phyloP scores from a whole-genome alignment of 2,888 invertebrate genomes.

The Myopa testacea region DNA sequence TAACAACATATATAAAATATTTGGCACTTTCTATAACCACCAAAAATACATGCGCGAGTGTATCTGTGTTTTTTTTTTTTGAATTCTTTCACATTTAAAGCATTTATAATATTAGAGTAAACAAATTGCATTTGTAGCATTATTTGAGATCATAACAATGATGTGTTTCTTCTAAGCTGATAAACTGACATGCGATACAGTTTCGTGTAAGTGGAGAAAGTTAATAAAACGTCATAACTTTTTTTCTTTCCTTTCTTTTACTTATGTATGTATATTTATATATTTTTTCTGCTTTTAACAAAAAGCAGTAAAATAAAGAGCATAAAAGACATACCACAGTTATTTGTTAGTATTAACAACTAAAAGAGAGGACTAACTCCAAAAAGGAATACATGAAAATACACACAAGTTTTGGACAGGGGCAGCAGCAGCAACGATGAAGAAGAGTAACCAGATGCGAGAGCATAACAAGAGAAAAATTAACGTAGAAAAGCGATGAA shows the following conservation, averaged over 20 bases:
- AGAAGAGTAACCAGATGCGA: background rate
- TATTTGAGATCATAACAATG: no score
- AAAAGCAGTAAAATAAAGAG: slow-evolving; percentile 3
- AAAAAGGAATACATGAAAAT: slow-evolving; percentile 8
- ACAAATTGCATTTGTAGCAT: no score
- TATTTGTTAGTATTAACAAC: slow-evolving; percentile 1
- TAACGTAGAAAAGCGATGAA: slow-evolving; percentile 7
- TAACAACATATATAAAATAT: no score
- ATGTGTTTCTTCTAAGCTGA: background rate
- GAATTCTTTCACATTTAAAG: no score
- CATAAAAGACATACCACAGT: slow-evolving; percentile 8
- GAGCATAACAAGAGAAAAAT: background rate
- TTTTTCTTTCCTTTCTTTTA: slow-evolving; percentile 1
- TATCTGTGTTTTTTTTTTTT: no score
- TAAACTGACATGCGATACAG: slow-evolving; percentile 10
- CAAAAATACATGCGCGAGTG: no score
- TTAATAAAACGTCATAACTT: slow-evolving; percentile 18
- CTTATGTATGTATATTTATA: background rate
- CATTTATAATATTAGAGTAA: no score
- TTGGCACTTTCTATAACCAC: no score
- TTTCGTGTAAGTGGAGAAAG: slow-evolving; percentile 34
- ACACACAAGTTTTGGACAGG: background rate
- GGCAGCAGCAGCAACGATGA: background rate
- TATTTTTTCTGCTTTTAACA: background rate
- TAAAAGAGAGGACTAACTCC: slow-evolving; percentile 7